A percentile compares a stretch with the other conserved stretches of the same genome.
Conservation (phyloP, 37 sponge, comb jelly and placozoan genomes). For the Agelas oroides region DNA sequence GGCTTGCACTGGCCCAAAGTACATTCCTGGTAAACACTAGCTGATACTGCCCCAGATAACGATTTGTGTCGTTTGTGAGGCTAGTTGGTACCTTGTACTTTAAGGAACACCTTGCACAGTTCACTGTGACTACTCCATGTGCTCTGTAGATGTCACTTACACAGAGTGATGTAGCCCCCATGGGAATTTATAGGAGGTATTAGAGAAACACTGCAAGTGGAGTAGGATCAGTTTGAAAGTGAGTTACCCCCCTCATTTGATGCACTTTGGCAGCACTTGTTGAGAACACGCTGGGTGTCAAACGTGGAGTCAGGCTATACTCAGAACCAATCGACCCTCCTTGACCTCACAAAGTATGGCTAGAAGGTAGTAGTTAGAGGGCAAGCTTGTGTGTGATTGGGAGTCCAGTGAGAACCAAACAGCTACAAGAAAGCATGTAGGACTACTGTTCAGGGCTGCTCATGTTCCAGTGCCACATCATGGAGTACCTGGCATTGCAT, state of each 20-base stretch:
- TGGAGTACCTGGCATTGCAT: conserved; percentile 16
- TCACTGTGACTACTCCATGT: neutral
- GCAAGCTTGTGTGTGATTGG: conserved; percentile 11
- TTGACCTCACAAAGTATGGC: neutral
- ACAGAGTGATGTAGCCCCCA: too few species aligned
- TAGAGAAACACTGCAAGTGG: conserved; percentile 15
- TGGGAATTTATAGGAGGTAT: neutral
- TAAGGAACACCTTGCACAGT: conserved; percentile 6
- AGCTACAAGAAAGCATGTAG: neutral
- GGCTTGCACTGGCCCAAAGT: too few species aligned
- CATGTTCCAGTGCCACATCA: conserved; percentile 8
- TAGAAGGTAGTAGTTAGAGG: conserved; percentile 11
- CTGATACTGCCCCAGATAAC: too few species aligned
- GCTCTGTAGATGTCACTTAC: neutral
- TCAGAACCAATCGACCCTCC: neutral
- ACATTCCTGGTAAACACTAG: too few species aligned
- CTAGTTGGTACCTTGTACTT: conserved; percentile 24
- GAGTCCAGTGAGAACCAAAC: neutral
- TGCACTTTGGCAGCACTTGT: conserved; percentile 38
- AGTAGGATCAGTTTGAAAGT: conserved; percentile 17
- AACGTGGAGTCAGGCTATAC: conserved; percentile 17
- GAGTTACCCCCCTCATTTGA: conserved; percentile 23
- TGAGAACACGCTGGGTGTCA: conserved; percentile 26
- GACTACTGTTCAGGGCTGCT: conserved; percentile 16
- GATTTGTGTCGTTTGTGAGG: conserved; percentile 8